Base-by-base conservation (phyloP, 2,797 vertebrate species). In the Luscinia luscinia region DNA sequence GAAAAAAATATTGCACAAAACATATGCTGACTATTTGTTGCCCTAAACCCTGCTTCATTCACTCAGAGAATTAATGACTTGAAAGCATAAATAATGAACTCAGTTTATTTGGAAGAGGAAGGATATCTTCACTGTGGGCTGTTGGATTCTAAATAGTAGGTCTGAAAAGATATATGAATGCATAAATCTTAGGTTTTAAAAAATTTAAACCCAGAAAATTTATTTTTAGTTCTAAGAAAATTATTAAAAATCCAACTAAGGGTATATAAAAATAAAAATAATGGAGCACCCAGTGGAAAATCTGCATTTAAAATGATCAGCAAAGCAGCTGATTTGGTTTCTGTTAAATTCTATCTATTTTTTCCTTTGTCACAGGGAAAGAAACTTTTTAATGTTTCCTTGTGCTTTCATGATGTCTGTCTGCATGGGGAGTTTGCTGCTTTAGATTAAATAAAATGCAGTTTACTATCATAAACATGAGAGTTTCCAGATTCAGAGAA, bases 1-100 rank as follows among this genome's bases (percentile, higher is more conserved):
- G 52, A 7, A 18, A 12, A 43, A 70, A 91, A 70, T 70, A 79
- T 30, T 62, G 45, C 54, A 51, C 27, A 46, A 85, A 92, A 87
- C 81, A 87, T 76, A 80, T 95, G 93, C 58, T 78, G 79, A 49
- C 21, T 72, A 45, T 77, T 86, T 92, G 34, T 70, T 91, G 36
- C 75, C 77, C 84, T 72, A 74, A 91, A 46, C 64, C 24, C 36
- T 54, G 45, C 34, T 86, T 90, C 67, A 69, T 58, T 84, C 52
- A 74, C 36, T 18, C 46, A 68, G 38, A 84, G n/a, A 87, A 90
- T 59, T 66, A 86, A 75, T 51, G 38, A 17, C 28, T 90, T 84
- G 18, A 59, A 67, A 66, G 18, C 26, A 49, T 61, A 90, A 92
- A 83, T 54, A 88, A 84, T 82, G 58, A 89, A 84, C 18, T 86